Evolutionary conservation across 2,113 vertebrate species (phyloP).

Genomic region (Todiramphus saurophagus): DNA sequence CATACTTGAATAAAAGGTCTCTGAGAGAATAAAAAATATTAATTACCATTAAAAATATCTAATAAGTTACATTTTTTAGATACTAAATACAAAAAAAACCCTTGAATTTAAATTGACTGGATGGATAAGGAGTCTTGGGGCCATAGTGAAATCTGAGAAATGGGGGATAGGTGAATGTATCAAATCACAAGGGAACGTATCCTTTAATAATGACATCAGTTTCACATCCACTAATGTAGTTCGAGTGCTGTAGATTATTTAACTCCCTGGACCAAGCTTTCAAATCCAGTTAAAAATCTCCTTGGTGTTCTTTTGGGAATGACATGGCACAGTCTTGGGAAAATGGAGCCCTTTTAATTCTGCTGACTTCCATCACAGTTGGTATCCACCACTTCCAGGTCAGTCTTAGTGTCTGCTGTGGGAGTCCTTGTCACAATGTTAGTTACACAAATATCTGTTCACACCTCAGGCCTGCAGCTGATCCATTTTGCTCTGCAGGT

Average conservation of each 20-base stretch:
- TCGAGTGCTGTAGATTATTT: background rate
- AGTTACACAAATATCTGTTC: background rate
- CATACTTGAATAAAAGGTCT: background rate
- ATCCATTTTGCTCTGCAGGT: background rate
- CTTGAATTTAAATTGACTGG: background rate
- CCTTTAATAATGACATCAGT: constrained; percentile 38
- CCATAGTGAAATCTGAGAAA: background rate
- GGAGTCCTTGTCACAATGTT: background rate
- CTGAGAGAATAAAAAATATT: background rate
- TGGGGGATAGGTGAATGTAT: background rate
- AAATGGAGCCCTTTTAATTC: background rate
- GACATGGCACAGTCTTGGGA: background rate
- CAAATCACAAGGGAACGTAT: background rate
- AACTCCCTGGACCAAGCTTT: constrained; percentile 10
- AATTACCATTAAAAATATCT: background rate
- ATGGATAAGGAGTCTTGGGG: background rate
- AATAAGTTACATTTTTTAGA: background rate
- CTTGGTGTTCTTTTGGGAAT: background rate
- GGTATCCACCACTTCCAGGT: background rate
- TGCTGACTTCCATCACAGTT: background rate
- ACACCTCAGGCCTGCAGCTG: background rate
- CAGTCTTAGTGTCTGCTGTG: background rate
- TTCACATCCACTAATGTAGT: background rate
- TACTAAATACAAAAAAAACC: background rate
- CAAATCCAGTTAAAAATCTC: constrained; percentile 14